Evolutionary conservation across 2,113 vertebrate genomes (phyloP), one percentile per base, ranked within the genome.

Genomic region (Hassar affinis): DNA sequence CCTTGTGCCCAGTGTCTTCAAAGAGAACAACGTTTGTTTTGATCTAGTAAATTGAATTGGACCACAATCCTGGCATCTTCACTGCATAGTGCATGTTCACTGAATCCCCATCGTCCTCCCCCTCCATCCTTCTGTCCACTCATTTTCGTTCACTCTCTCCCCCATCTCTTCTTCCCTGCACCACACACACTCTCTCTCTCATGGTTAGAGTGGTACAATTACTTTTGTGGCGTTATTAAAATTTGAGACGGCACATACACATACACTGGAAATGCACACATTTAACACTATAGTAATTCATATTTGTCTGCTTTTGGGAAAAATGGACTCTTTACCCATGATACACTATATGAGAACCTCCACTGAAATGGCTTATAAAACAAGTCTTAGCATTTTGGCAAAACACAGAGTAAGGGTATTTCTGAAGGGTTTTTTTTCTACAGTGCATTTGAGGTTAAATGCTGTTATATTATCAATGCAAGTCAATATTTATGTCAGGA

Each of bases 11-110:
- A 79, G 56, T 71, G 82, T 87, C 88, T 89, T 88, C 84, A 88
- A 86, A 87, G 86, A 72, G 61, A 66, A 80, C 82, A 22, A 80
- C 22, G 83, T 86, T 85, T 86, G 84, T 88, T 88, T 88, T 88
- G 86, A 89, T 89, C 88, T 76, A 59, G 8, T 71, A 87, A 88
- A 88, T 89, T 88, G 82, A 87, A 87, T 87, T 80, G 84, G 80
- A 85, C 82, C 79, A 80, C 2, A 81, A 81, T 86, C 30, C 84
- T 84, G 82, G 84, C 72, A 61, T 75, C 56, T 79, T 78, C 35
- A 68, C 52, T 77, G 54, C 74, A 68, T 75, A 79, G 77, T 78
- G 71, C 59, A 85, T 69, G 75, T 62, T 77, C 69, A 74, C 75
- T 54, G 69, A 85, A 45, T 76, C 66, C 25, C 56, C 74, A 64